Conservation (phyloP, 2,888 invertebrate species). For the Trichopoda pennipes region DNA sequence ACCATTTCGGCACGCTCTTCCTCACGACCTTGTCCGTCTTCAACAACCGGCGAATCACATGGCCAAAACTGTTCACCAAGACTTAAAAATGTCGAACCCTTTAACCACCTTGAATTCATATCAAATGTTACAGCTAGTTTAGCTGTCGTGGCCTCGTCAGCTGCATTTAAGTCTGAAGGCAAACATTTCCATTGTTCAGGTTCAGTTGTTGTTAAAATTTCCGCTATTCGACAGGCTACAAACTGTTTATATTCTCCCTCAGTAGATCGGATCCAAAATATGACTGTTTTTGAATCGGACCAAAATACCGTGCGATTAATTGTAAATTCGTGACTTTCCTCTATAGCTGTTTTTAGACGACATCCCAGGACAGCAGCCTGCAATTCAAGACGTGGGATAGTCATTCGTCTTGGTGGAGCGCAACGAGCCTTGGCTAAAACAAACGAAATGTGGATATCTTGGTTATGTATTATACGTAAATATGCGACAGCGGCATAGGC, state of each 20-base stretch:
- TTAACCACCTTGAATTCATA: constrained; percentile 9
- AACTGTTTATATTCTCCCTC: constrained; percentile 61
- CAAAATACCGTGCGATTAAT: constrained; percentile 20
- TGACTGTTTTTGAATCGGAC: constrained; percentile 11
- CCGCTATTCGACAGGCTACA: constrained; percentile 49
- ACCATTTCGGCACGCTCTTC: neutral
- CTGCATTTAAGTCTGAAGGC: constrained; percentile 32
- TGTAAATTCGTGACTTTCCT: constrained; percentile 32
- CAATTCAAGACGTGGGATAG: constrained; percentile 57
- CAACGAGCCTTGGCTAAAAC: constrained; percentile 58
- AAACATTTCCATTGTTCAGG: constrained; percentile 65
- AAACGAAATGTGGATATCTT: too few species aligned
- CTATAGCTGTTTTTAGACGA: constrained; percentile 44
- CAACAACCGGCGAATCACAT: neutral
- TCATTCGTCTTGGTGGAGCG: constrained; percentile 53
- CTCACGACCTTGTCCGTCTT: neutral
- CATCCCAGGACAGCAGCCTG: too few species aligned
- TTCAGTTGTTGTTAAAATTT: constrained; percentile 41
- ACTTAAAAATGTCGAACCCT: constrained; percentile 22
- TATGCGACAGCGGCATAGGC: constrained; percentile 63
- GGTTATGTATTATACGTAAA: too few species aligned
- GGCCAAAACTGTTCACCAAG: constrained; percentile 14
- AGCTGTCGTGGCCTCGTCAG: constrained; percentile 46
- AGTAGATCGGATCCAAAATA: constrained; percentile 59
- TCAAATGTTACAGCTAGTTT: neutral